Conservation (phyloP, 2,797 vertebrate species). For the Sphenopsis melanotis region DNA sequence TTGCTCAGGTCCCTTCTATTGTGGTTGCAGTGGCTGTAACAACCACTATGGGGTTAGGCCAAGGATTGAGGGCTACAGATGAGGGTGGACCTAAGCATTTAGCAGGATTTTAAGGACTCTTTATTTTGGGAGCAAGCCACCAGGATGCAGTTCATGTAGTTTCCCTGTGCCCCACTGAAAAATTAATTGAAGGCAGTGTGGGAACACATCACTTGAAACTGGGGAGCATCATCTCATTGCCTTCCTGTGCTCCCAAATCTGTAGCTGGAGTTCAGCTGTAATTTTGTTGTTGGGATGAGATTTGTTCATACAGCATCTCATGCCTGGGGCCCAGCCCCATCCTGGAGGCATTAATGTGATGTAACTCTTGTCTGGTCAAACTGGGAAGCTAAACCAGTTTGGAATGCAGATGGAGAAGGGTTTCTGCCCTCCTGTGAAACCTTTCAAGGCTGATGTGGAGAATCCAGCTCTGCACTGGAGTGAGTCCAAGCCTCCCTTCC, state of each 20-base stretch:
- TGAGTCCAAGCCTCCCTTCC: not conserved
- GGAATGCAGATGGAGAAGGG: not conserved
- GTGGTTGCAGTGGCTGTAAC: not conserved
- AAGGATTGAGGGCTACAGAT: not conserved
- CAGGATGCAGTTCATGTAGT: not conserved
- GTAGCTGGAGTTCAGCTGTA: not conserved
- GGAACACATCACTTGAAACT: not conserved
- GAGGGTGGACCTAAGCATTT: not conserved
- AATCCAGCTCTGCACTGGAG: not conserved
- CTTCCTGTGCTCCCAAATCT: not conserved
- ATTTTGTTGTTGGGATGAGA: not conserved
- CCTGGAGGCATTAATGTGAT: not conserved
- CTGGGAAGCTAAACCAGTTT: not conserved
- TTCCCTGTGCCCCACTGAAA: fast-evolving
- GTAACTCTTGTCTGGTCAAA: not conserved
- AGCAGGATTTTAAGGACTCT: not conserved
- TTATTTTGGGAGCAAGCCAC: not conserved
- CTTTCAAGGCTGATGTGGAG: not conserved
- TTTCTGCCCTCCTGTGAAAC: not conserved
- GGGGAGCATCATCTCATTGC: not conserved
- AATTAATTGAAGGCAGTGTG: not conserved
- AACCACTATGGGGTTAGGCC: fast-evolving
- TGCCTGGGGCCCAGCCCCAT: not conserved
- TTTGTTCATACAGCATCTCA: not conserved
- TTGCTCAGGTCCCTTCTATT: not conserved